phyloP scores from a whole-genome alignment of 2,888 invertebrate genomes.

The Pammene fasciana region DNA sequence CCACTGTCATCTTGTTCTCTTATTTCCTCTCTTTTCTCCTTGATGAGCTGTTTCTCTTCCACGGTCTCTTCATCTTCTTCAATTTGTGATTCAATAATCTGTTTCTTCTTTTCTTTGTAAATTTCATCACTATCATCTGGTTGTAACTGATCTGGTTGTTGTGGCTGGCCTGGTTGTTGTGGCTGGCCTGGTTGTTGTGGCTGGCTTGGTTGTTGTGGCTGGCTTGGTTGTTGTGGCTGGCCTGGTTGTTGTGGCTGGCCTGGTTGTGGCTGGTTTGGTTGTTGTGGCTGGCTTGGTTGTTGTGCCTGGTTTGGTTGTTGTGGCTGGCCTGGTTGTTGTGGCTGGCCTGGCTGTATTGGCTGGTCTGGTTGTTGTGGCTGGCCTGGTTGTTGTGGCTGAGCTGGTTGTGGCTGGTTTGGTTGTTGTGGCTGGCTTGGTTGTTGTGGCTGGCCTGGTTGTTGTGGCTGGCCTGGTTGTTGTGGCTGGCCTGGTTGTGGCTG shows the following conservation, averaged over 20 bases:
- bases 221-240: background rate
- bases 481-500: background rate
- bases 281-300: slow-evolving; percentile 24
- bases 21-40: too few relatives aligned
- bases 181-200: background rate
- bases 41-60: too few relatives aligned
- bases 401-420: background rate
- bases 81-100: too few relatives aligned
- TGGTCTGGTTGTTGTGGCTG: background rate
- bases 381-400: background rate
- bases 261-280: slow-evolving; percentile 21
- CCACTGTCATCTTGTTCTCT: too few relatives aligned
- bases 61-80: background rate
- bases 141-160: too few relatives aligned
- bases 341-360: slow-evolving; percentile 18
- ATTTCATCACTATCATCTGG: too few relatives aligned
- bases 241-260: background rate
- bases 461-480: slow-evolving; percentile 19
- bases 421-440: background rate
- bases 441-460: background rate
- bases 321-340: background rate
- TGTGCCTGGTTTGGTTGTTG: background rate
- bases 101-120: too few relatives aligned
- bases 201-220: background rate
- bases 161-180: background rate